phyloP scores from a whole-genome alignment of 2,113 vertebrate species.

The Camelus dromedarius region DNA sequence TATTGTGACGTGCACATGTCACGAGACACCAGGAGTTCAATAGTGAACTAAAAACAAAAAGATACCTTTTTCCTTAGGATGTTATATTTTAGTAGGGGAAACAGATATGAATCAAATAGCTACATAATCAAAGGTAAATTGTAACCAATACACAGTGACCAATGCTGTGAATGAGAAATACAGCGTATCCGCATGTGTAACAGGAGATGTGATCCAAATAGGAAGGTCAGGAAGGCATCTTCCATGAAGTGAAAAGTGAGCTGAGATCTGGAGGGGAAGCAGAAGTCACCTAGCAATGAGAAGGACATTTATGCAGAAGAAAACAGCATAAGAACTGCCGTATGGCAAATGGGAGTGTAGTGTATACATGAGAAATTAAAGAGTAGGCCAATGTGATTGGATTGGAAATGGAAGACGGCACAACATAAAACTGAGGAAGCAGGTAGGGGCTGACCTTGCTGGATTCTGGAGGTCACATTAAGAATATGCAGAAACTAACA shows the following conservation, averaged over 20 bases:
- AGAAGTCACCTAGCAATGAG: background rate
- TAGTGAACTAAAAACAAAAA: background rate
- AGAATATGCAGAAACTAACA: too few species aligned
- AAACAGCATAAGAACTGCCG: background rate
- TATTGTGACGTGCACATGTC: background rate
- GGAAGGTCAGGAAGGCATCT: background rate
- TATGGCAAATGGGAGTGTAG: background rate
- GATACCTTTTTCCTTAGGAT: background rate
- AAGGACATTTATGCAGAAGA: background rate
- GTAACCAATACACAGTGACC: background rate
- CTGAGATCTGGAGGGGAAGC: background rate
- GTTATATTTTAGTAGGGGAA: slow-evolving; percentile 2
- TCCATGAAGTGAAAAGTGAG: background rate
- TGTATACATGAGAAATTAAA: background rate
- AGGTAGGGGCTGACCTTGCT: background rate
- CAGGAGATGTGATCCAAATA: background rate
- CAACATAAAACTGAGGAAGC: background rate
- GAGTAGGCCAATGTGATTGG: background rate
- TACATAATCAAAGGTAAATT: background rate
- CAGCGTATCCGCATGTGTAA: background rate
- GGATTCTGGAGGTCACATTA: background rate
- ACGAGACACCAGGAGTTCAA: background rate
- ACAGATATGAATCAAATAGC: background rate
- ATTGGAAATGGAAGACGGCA: background rate
- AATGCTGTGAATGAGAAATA: background rate